phyloP scores from a whole-genome alignment of 2,888 invertebrate genomes.

The Apamea anceps region DNA sequence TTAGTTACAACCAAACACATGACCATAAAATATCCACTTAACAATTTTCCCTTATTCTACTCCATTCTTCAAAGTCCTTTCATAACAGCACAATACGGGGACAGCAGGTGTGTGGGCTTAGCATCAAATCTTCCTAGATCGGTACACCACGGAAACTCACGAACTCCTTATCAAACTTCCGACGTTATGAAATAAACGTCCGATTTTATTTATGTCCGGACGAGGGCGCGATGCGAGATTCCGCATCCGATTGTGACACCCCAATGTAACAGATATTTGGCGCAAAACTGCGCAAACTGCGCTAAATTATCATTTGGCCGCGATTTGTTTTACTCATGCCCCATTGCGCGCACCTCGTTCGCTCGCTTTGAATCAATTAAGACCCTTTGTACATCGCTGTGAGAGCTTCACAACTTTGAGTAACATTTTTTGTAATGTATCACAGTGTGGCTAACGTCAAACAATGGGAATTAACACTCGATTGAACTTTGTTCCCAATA shows the following conservation, averaged over 20 bases:
- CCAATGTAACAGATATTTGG: constrained; percentile 84
- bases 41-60: constrained; percentile 21
- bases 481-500: neutral
- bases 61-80: constrained; percentile 31
- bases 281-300: constrained; percentile 72
- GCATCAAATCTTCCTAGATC: constrained; percentile 59
- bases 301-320: constrained; percentile 82
- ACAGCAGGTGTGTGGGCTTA: constrained; percentile 57
- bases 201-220: constrained; percentile 87
- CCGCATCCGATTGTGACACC: constrained; percentile 82
- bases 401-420: constrained; percentile 40
- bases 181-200: constrained; percentile 86
- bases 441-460: constrained; percentile 33
- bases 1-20: constrained; percentile 18
- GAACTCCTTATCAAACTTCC: constrained; percentile 85
- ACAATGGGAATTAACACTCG: constrained; percentile 33
- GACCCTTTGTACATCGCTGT: constrained; percentile 57
- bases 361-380: constrained; percentile 72
- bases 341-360: constrained; percentile 75
- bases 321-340: constrained; percentile 82
- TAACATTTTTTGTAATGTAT: constrained; percentile 33
- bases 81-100: constrained; percentile 29
- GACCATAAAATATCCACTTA: constrained; percentile 30
- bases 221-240: constrained; percentile 83
- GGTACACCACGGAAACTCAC: constrained; percentile 71